Conservation (phyloP, 2,113 vertebrate genomes). For the Corythoichthys intestinalis region DNA sequence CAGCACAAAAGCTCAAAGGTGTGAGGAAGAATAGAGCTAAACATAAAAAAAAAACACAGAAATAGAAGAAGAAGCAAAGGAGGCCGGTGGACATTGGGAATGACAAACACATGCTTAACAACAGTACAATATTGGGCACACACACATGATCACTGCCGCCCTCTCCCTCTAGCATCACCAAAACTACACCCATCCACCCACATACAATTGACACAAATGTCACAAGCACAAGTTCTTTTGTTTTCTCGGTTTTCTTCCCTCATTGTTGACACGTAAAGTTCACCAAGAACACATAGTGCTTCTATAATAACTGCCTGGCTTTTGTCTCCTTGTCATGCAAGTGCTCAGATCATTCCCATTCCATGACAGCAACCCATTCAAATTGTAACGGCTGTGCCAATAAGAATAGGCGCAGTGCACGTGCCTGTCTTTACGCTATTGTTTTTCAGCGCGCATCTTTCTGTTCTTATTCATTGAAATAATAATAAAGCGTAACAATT, state of each 20-base stretch:
- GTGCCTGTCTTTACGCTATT: conserved; percentile 22
- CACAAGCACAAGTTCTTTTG: conserved; percentile 69
- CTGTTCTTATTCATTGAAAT: too few species aligned
- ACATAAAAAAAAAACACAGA: conserved; percentile 20
- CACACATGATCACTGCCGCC: conserved; percentile 23
- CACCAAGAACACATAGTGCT: conserved; percentile 59
- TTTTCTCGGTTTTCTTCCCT: conserved; percentile 56
- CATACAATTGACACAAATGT: conserved; percentile 62
- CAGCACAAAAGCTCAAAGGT: conserved; percentile 76
- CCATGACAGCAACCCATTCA: conserved; percentile 53
- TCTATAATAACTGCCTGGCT: conserved; percentile 64
- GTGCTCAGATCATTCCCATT: conserved; percentile 59
- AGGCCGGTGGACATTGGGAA: conserved; percentile 63
- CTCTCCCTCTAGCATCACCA: conserved; percentile 13
- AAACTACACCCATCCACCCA: conserved; percentile 26
- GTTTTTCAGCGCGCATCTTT: conserved; percentile 8
- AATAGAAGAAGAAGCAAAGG: conserved; percentile 52
- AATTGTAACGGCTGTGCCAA: conserved; percentile 47
- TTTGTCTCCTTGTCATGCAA: conserved; percentile 68
- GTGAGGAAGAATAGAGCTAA: conserved; percentile 67
- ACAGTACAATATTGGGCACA: conserved; percentile 59
- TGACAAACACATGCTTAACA: conserved; percentile 70
- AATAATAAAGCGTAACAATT: too few species aligned
- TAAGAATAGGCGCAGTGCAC: conserved; percentile 23
- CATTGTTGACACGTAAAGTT: conserved; percentile 63